These are phyloP conservation scores for Pterostichus niger DNA, from an alignment of 2,888 invertebrate species.

Conservation along the genomic window DNA sequence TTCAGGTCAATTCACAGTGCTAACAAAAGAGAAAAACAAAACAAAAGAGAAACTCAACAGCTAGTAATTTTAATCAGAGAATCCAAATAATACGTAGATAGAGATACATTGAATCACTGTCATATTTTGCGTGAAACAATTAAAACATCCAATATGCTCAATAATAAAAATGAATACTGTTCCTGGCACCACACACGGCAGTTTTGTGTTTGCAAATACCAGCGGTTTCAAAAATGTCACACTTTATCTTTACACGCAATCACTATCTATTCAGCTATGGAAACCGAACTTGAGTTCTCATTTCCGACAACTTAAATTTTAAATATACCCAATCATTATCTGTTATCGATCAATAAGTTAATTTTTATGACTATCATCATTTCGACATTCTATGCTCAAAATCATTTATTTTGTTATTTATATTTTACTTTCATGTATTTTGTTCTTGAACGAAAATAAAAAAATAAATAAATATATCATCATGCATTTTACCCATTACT, in stretches of 20 bases:
- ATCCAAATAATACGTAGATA: conserved; percentile 32
- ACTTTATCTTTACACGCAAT: not conserved
- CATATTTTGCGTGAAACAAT: conserved; percentile 38
- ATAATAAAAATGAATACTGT: conserved; percentile 35
- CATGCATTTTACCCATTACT: too few relatives aligned
- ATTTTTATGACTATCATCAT: too few relatives aligned
- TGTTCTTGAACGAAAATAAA: too few relatives aligned
- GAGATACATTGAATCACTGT: conserved; percentile 27
- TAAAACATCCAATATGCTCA: conserved; percentile 38
- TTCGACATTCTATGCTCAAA: too few relatives aligned
- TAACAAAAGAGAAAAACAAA: conserved; percentile 33
- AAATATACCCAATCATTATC: too few relatives aligned
- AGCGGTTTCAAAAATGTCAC: conserved; percentile 4
- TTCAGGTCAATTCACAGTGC: not conserved
- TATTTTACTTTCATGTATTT: too few relatives aligned
- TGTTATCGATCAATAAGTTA: too few relatives aligned
- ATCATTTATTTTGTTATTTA: too few relatives aligned
- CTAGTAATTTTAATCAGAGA: conserved; percentile 33
- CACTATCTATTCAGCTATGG: too few relatives aligned
- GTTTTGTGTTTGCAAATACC: not conserved
- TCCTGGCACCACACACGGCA: not conserved
- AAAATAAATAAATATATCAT: too few relatives aligned
- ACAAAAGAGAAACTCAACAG: not conserved
- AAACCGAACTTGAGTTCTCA: too few relatives aligned
- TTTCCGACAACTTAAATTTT: too few relatives aligned